phyloP scores from a whole-genome alignment of 2,888 invertebrate species.

The Zhuqinia jingwanae region DNA sequence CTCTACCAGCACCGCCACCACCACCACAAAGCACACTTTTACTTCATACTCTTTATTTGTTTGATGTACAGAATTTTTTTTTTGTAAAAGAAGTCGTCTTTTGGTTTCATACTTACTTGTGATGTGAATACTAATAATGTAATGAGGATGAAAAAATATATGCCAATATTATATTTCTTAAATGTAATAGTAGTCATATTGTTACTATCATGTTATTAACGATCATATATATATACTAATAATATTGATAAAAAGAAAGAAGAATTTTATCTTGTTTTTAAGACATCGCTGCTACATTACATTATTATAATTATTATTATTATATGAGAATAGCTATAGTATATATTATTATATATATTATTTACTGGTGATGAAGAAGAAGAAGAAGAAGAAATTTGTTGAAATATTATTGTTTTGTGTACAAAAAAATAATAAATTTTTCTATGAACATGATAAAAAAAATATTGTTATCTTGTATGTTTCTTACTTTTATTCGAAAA shows the following conservation, averaged over 20 bases:
- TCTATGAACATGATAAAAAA: slow-evolving; percentile 61
- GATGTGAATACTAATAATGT: slow-evolving; percentile 1
- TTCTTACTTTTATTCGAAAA: no score
- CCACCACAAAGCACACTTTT: neutral
- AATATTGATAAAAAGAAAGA: neutral
- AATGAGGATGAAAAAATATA: neutral
- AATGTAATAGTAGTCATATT: neutral
- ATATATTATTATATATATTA: no score
- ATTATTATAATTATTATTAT: slow-evolving; percentile 12
- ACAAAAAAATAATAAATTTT: slow-evolving; percentile 69
- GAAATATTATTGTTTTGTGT: slow-evolving; percentile 65
- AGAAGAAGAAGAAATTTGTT: slow-evolving; percentile 56
- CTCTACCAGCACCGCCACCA: neutral
- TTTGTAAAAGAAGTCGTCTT: neutral
- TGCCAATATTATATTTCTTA: slow-evolving; percentile 16
- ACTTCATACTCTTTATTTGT: neutral
- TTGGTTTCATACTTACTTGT: slow-evolving; percentile 13
- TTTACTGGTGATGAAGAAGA: neutral
- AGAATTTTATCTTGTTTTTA: neutral
- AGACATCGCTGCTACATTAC: slow-evolving; percentile 4
- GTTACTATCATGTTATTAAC: neutral
- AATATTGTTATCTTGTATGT: no score
- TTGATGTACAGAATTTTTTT: neutral
- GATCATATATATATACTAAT: neutral
- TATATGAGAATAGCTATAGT: no score